Evolutionary conservation across 2,888 invertebrate species (phyloP), one percentile per base, ranked within the genome.

Genomic region (Melangyna quadrimaculata): DNA sequence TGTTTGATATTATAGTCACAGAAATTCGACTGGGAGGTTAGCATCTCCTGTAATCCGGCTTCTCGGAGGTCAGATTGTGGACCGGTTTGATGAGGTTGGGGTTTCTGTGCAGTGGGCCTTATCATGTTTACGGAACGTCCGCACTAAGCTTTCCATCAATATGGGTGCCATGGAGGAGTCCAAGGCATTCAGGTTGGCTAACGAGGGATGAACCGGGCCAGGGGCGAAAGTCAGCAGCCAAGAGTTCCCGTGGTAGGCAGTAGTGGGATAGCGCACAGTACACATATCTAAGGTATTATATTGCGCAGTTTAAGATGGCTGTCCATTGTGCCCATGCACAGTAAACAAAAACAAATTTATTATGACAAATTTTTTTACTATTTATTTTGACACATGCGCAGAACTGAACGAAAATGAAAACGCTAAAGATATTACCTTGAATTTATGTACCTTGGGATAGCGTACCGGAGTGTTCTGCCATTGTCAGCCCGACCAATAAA

Each of bases 201-300:
- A 98, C 95, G 98, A 97, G 97, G 95, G 97, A 96, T 96, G 98
- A 94, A 98, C 94, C 96, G 98, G 98, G 97, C 97, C 97, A 98
- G 98, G 96, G 96, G 97, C 97, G 98, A 96, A 97, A 98, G 97
- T 95, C 96, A 98, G 98, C 98, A 98, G 97, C 97, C 97, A 98
- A 98, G 97, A 98, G 97, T 96, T 96, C 95, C 97, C 97, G 97
- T 96, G 97, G 97, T 95, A 95, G 94, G 96, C 97, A 97, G 98
- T 98, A 97, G 97, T 96, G 97, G 98, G 97, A 97, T 96, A 96
- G 98, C 98, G 97, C n/a, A n/a, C n/a, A n/a, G n/a, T n/a, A n/a
- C n/a, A n/a, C n/a, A n/a, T n/a, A n/a, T n/a, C n/a, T n/a, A n/a
- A n/a, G n/a, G n/a, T n/a, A n/a, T n/a, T n/a, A n/a, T n/a, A n/a